Evolutionary conservation across 2,888 invertebrate genomes (phyloP), one percentile per base, ranked within the genome.

Genomic region (Spatulosminthurus flaviceps): DNA sequence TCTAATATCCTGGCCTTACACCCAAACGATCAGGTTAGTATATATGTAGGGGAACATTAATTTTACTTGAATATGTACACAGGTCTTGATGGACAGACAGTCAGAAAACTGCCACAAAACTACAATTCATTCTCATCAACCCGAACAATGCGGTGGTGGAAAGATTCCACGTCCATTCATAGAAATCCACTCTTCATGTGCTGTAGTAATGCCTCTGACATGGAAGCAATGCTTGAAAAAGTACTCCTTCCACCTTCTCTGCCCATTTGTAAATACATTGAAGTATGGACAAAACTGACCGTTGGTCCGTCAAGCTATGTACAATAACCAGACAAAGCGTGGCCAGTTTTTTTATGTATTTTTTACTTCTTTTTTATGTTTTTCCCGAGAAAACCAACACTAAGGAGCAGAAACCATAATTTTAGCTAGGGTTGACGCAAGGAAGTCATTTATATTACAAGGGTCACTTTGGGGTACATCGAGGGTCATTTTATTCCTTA

Each of bases 371-470:
- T 64, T 64, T 64, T 24, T 13, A 24, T 22, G 2, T 64, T 64
- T 64, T 64, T 64, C 22, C 41, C 2, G 22, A 21, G 29, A 71
- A 42, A 42, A 71, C 21, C 28, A 13, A 42, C 16, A 42, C 21
- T 24, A 26, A 24, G 24, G 43, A 71, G 13, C 22, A 42, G 66
- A 77, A 43, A 43, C 69, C 69, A 77, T 69, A 77, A 76, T 76
- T 76, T 64, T 61, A 26, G 43, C 29, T 72, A n/a, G 60, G 74
- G 43, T 61, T 74, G 60, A 51, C 60, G 29, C 61, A 80, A 82
- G 82, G 80, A 83, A 83, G 82, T 80, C 82, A 82, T 84, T 84
- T 84, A 83, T 83, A 82, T 84, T 84, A 81, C 83, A 82, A 78
- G 82, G 81, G 73, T 60, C 72, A 82, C 81, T 80, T 81, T 83